Evolutionary conservation across 2,888 invertebrate genomes (phyloP).

Genomic region (Torymus texanus): DNA sequence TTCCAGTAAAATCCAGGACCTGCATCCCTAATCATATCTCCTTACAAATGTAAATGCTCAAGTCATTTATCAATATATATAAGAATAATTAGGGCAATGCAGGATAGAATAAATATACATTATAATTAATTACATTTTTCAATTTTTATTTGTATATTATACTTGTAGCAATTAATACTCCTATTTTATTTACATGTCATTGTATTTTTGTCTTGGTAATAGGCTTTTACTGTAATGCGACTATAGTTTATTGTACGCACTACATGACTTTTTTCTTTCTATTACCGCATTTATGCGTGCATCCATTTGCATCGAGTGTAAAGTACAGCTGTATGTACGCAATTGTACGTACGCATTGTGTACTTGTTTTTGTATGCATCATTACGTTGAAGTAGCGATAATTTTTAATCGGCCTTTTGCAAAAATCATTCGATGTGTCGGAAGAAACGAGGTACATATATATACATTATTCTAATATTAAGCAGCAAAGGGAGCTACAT

Average conservation of each 20-base stretch:
- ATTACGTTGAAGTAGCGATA: conserved; percentile 15
- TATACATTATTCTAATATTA: conserved; percentile 45
- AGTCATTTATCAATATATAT: too few relatives aligned
- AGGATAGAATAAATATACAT: background rate
- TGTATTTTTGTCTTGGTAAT: conserved; percentile 47
- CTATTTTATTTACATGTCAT: conserved; percentile 57
- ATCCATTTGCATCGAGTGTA: conserved; percentile 36
- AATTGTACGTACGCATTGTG: conserved; percentile 16
- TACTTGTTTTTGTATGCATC: conserved; percentile 32
- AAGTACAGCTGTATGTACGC: conserved; percentile 32
- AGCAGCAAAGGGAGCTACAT: conserved; percentile 15
- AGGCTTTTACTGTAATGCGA: conserved; percentile 53
- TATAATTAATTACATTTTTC: conserved; percentile 51
- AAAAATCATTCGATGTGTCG: conserved; percentile 52
- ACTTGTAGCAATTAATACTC: conserved; percentile 57
- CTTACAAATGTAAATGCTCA: too few relatives aligned
- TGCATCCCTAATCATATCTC: too few relatives aligned
- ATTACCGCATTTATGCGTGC: conserved; percentile 44
- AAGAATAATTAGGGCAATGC: background rate
- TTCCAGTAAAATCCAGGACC: too few relatives aligned
- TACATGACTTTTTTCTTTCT: conserved; percentile 44
- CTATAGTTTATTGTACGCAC: conserved; percentile 48
- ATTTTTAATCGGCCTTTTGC: conserved; percentile 22
- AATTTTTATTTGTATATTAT: conserved; percentile 56
- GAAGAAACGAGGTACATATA: conserved; percentile 39